These are phyloP conservation scores for Artemisiospiza belli DNA, from an alignment of 2,113 vertebrate genomes.

Conservation along the genomic window DNA sequence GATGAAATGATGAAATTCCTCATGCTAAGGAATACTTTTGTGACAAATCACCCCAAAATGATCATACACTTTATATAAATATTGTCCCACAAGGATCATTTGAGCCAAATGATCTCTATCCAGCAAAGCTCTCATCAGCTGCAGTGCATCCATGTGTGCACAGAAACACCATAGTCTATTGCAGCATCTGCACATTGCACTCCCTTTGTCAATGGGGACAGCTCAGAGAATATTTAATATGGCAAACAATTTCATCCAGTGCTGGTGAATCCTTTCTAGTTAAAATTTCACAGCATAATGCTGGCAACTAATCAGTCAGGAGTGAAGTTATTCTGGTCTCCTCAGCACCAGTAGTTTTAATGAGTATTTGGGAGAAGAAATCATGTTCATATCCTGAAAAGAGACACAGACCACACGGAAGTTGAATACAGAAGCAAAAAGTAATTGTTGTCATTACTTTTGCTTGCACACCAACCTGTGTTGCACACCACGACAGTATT, in stretches of 20 bases:
- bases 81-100: background rate
- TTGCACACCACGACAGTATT: background rate
- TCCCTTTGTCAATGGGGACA: background rate
- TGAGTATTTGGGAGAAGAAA: background rate
- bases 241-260: background rate
- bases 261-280: background rate
- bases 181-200: background rate
- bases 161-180: background rate
- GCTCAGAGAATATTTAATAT: background rate
- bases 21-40: background rate
- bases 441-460: conserved; percentile 39
- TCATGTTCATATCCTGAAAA: background rate
- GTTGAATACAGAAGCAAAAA: conserved; percentile 1
- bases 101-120: conserved; percentile 12
- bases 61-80: conserved; percentile 7
- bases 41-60: background rate
- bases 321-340: background rate
- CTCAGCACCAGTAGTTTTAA: background rate
- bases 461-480: conserved; percentile 55
- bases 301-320: background rate
- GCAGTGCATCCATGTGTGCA: background rate
- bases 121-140: conserved; percentile 12
- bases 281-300: background rate
- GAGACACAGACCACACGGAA: background rate
- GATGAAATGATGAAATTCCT: conserved; percentile 17